Base-by-base conservation (phyloP, 2,113 vertebrate genomes). In the Mirounga angustirostris region DNA sequence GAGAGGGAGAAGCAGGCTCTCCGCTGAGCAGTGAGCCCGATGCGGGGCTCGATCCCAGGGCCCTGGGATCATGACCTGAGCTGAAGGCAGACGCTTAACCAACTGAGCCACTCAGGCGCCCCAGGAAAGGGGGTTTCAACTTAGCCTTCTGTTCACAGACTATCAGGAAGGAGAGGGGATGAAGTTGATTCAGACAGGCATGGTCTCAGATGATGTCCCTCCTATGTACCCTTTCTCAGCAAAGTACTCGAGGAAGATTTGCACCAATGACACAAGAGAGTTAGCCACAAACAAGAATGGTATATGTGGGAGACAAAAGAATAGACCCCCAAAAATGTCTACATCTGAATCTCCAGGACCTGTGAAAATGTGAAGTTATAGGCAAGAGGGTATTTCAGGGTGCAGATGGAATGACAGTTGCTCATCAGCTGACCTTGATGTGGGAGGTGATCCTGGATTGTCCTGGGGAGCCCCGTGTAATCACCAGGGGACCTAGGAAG, bases 391-490 rank as follows among this genome's bases (percentile, higher is more conserved):
- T 43, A 22, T 59, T 67, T 7, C 30, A 24, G 8, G 22, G 54
- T 30, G 2, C 87, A 80, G 13, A 33, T 21, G 12, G 15, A 54
- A 33, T 21, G 5, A 36, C 54, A 7, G 30, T 12, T 82, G 24
- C 73, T 28, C 4, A 33, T 24, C 43, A 56, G 19, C n/a, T 54
- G 80, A 89, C 56, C 18, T 46, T 13, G 11, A 46, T 28, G 1
- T 30, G 10, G 30, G 24, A 19, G 15, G 46, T 14, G 9, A n/a
- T 67, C 59, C 22, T 24, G n/a, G 80, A 9, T 79, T 52, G n/a
- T 16, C 22, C 26, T 19, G 4, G 0, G 12, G 18, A 21, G 19
- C n/a, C 12, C 22, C 21, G 4, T 30, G 0, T 14, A 40, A 50
- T 88, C 81, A 26, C 36, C 36, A 28, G 7, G 30, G 15, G 83